phyloP scores from a whole-genome alignment of 2,113 vertebrate genomes.

The Callocephalon fimbriatum region DNA sequence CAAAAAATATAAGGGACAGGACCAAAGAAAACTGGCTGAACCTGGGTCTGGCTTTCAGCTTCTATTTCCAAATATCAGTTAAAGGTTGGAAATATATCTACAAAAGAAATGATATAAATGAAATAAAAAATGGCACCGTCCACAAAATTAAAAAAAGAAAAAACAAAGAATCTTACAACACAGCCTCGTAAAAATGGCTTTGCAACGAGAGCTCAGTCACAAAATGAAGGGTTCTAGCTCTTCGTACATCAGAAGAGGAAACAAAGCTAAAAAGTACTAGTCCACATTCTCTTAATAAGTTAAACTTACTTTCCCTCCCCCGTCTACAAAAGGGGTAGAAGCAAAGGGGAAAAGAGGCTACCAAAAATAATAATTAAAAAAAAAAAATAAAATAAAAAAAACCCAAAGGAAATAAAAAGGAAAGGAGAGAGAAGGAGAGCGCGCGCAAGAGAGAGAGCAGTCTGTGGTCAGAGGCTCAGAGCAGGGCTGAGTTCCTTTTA shows the following conservation, averaged over 20 bases:
- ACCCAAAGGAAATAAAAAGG: conserved; percentile 28
- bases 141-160: conserved; percentile 69
- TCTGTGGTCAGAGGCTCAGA: conserved; percentile 81
- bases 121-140: conserved; percentile 83
- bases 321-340: conserved; percentile 79
- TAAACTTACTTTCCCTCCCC: conserved; percentile 78
- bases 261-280: conserved; percentile 78
- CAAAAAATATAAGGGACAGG: conserved; percentile 74
- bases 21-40: conserved; percentile 70
- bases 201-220: conserved; percentile 53
- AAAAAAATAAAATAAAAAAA: not conserved
- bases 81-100: conserved; percentile 80
- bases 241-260: conserved; percentile 70
- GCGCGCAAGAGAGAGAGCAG: conserved; percentile 72
- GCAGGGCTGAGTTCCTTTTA: conserved; percentile 69
- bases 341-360: conserved; percentile 66
- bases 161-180: conserved; percentile 53
- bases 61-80: conserved; percentile 75
- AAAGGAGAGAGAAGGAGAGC: conserved; percentile 60
- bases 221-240: conserved; percentile 67
- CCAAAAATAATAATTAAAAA: conserved; percentile 57
- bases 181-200: conserved; percentile 68
- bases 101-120: conserved; percentile 82
- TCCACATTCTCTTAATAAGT: conserved; percentile 86
- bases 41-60: conserved; percentile 59